Conservation (phyloP, 2,797 vertebrate species). For the Taeniopygia guttata region DNA sequence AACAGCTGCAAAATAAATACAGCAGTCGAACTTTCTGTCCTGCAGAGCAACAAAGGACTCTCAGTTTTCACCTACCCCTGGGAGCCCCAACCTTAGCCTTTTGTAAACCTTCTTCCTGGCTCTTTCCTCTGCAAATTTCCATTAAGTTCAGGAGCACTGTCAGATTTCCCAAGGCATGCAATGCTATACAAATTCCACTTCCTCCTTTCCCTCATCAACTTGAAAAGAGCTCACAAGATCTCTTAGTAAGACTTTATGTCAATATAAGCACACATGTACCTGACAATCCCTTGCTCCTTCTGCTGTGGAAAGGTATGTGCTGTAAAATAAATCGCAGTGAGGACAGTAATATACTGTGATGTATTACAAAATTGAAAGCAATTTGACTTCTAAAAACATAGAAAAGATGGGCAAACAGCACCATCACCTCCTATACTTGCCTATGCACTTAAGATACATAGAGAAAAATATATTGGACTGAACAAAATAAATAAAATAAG, state of each 20-base stretch:
- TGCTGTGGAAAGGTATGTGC: not conserved
- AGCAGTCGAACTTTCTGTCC: not conserved
- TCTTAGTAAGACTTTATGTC: not conserved
- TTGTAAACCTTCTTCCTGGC: not conserved
- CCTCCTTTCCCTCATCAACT: not conserved
- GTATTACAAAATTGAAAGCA: not conserved
- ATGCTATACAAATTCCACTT: not conserved
- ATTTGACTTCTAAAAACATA: slow-evolving; percentile 16
- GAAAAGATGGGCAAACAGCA: not conserved
- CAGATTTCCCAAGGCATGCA: not conserved
- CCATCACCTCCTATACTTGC: not conserved
- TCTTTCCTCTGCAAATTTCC: not conserved
- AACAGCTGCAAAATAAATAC: not conserved
- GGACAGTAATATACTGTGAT: not conserved
- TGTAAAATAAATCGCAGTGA: not conserved
- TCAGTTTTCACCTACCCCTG: not conserved
- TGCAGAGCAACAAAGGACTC: not conserved
- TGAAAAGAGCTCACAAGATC: not conserved
- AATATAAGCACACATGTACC: not conserved
- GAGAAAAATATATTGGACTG: slow-evolving; percentile 2
- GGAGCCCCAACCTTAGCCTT: not conserved
- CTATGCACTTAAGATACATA: not conserved
- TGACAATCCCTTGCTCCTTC: slow-evolving; percentile 10
- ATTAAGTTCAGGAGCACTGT: not conserved
- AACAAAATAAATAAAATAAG: not conserved